phyloP scores from a whole-genome alignment of 2,888 invertebrate genomes.

The Nomada flava region DNA sequence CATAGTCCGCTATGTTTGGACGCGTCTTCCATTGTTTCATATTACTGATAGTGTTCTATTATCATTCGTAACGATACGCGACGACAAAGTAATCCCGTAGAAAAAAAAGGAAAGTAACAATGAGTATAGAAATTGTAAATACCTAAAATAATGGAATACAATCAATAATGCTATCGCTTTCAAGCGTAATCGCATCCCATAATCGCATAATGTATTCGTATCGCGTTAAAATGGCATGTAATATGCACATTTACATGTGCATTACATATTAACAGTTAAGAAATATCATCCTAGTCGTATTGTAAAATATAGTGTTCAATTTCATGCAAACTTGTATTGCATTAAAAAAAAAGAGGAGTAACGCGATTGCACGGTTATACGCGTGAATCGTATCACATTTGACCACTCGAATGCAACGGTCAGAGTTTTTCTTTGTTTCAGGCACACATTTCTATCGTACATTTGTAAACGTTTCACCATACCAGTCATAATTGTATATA shows the following conservation, averaged over 20 bases:
- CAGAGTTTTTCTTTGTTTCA: conserved; percentile 1
- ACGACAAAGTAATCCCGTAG: conserved; percentile 5
- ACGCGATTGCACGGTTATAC: conserved; percentile 32
- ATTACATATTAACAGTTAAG: conserved; percentile 9
- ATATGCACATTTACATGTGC: conserved; percentile 23
- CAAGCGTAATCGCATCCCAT: neutral
- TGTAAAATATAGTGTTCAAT: conserved; percentile 38
- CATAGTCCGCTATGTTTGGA: conserved; percentile 18
- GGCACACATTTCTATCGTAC: neutral
- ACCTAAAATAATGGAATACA: conserved; percentile 17
- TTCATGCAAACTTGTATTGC: conserved; percentile 29
- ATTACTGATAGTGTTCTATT: neutral
- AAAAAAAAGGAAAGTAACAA: neutral
- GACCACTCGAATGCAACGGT: conserved; percentile 7
- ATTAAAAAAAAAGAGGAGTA: conserved; percentile 34
- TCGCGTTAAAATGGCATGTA: conserved; percentile 19
- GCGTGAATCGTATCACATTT: conserved; percentile 47
- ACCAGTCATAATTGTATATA: neutral
- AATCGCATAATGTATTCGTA: neutral
- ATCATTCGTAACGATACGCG: neutral
- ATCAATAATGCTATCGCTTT: conserved; percentile 12
- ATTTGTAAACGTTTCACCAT: neutral
- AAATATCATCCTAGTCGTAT: conserved; percentile 31
- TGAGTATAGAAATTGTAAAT: conserved; percentile 14
- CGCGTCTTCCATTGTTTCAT: conserved; percentile 40